Evolutionary conservation across 92 coral and sea anemone genomes (phyloP), one percentile per base, ranked within the genome.

Genomic region (Siderastrea siderea): DNA sequence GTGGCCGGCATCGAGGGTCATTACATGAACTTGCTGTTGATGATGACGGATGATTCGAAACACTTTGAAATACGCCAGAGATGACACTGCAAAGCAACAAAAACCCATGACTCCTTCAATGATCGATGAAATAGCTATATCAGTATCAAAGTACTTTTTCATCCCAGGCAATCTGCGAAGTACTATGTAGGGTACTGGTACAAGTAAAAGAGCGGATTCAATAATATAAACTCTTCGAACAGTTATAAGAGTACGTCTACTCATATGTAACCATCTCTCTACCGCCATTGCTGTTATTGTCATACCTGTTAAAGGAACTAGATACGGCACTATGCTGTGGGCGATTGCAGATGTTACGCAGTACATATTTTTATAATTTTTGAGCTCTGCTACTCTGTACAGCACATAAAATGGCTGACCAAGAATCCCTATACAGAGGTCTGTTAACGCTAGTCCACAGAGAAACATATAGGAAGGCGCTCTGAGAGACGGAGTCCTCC

Each of bases 341-440:
- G 47, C 78, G 50, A 74, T 10, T 50, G 78, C 62, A 74, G 9
- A 16, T 16, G 47, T 9, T 14, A 74, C 26, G 44, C 78, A 50
- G 62, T 50, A 74, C 47, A 54, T 14, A 11, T 0, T 74, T 74
- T 74, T 54, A 46, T 74, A 3, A 10, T 4, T 12, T 3, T 9
- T 46, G 1, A 74, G 47, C 61, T 51, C 78, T 9, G 59, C 62
- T 3, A 47, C 46, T 74, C 62, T 49, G 62, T 50, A 74, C 11
- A 51, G 14, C 11, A 73, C 78, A 26, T 79, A 57, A 3, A 26
- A 65, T 51, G 91, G 91, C 65, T 86, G 90, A 64, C 57, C 79
- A 58, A 86, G 17, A 1, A 79, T 58, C 19, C 90, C 90, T 1
- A 68, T 16, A 59, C 64, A 67, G 16, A 87, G 38, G 38, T 26